Conservation (phyloP, 2,888 invertebrate genomes). For the Trileptium ribeirensis region DNA sequence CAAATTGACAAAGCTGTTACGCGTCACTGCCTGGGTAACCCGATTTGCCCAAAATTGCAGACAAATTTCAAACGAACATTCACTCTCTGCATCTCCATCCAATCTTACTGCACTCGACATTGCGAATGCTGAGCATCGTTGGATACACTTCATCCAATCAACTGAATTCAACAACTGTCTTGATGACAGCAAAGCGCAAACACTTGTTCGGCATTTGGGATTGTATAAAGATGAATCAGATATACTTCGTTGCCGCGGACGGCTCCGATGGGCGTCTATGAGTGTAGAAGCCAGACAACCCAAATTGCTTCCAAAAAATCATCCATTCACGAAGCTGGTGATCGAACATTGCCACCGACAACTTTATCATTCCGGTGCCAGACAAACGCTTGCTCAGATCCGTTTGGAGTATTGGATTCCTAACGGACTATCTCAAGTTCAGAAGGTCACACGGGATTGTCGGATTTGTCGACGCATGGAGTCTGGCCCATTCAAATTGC, state of each 20-base stretch:
- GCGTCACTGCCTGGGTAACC: background rate
- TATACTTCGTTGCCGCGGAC: constrained; percentile 9
- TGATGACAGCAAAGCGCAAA: background rate
- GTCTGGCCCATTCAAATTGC: constrained; percentile 10
- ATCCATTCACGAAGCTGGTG: background rate
- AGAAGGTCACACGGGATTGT: background rate
- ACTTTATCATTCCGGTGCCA: background rate
- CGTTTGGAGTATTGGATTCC: constrained; percentile 13
- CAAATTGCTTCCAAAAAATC: constrained; percentile 7
- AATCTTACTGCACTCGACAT: background rate
- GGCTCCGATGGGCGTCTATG: background rate
- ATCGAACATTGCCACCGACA: constrained; percentile 3
- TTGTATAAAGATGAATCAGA: background rate
- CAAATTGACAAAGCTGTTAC: background rate
- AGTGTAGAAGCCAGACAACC: background rate
- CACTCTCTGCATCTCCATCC: background rate
- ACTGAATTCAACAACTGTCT: background rate
- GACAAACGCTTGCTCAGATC: constrained; percentile 1
- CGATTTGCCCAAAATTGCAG: background rate
- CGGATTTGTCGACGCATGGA: background rate
- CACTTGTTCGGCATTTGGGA: background rate
- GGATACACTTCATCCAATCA: background rate
- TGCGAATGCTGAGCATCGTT: background rate
- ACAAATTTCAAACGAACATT: background rate
- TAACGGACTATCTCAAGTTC: background rate